Base-by-base conservation (phyloP, 2,113 vertebrate species). In the Oxygymnocypris stewartii region DNA sequence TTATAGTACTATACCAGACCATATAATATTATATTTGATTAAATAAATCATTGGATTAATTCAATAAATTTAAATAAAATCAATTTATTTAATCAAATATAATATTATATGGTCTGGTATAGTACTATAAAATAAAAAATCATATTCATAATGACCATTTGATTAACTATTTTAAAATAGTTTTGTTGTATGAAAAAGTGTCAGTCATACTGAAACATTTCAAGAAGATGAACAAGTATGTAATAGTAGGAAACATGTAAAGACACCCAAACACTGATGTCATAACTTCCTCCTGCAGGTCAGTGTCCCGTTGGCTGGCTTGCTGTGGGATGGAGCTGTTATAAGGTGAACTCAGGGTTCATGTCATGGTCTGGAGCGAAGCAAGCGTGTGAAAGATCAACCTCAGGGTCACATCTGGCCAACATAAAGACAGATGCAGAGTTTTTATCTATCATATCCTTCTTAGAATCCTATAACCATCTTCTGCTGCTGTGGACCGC, bases 401-500 rank as follows among this genome's bases (percentile, higher is more conserved):
- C 89, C 12, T 87, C 7, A 84, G 94, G 92, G 82, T 92, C 93
- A 3, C 94, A 95, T 82, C 96, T 97, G 82, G 93, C 94, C 80
- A 91, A 96, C 87, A 63, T 97, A 86, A 94, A 94, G 85, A 96
- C 79, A 69, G 87, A 90, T 76, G 94, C 94, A 88, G 95, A 97
- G 90, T 90, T 88, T 67, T 4, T 54, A 12, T 96, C 96, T 82
- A 8, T 96, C 85, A 92, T 93, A 80, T 94, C 93, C 16, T 89
- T 94, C 90, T 93, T 97, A 23, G 92, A 90, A 67, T 93, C 85
- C 80, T 61, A 94, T 40, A 93, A 90, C 90, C 92, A 92, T 86
- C 84, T 96, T 86, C 90, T 95, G 90, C 94, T 97, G 91, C 84
- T 96, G 18, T 98, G 96, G 96, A 96, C 94, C 0, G 95, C 95